Base-by-base conservation (phyloP, 2,797 vertebrate species). In the Cygnus olor region DNA sequence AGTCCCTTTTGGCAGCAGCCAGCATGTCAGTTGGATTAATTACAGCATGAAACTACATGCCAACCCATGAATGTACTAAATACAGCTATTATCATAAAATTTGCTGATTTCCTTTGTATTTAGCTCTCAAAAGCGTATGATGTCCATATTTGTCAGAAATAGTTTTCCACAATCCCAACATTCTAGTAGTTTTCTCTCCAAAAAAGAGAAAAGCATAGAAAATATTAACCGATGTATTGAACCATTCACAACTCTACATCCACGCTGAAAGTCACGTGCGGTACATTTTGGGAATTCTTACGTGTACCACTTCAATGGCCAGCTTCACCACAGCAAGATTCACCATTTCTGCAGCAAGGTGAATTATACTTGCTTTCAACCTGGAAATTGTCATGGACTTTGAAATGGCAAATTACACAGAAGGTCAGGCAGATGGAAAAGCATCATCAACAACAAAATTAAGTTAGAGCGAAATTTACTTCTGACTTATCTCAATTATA, bases 31-130 rank as follows among this genome's bases (percentile, higher is more conserved):
- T 0, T 0, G 0, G 12, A 40, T 65, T 64, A 8, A 92, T 63
- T 17, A 61, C 34, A 3, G 6, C 56, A 9, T 7, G 42, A 56
- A 51, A 10, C 20, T 25, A 34, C 49, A 10, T 6, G 12, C 66
- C 85, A 60, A 17, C 44, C 69, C 80, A 10, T 5, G 3, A 36
- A n/a, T 0, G 12, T 4, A 63, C 15, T 6, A 38, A 82, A 69
- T 19, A 27, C 0, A 85, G 53, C 14, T 65, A 34, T 25, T 5
- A 12, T 8, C 1, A 0, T 4, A 18, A 73, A 73, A 44, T 5
- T 34, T 10, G n/a, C 32, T 17, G 10, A 4, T 25, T 60, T 38
- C 70, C 64, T 69, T 56, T 49, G 9, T 32, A 40, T 34, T 80
- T 13, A 77, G 16, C 19, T 72, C 72, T 74, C 30, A 17, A 24